Base-by-base conservation (phyloP, 2,113 vertebrate species). In the Alethe diademata region DNA sequence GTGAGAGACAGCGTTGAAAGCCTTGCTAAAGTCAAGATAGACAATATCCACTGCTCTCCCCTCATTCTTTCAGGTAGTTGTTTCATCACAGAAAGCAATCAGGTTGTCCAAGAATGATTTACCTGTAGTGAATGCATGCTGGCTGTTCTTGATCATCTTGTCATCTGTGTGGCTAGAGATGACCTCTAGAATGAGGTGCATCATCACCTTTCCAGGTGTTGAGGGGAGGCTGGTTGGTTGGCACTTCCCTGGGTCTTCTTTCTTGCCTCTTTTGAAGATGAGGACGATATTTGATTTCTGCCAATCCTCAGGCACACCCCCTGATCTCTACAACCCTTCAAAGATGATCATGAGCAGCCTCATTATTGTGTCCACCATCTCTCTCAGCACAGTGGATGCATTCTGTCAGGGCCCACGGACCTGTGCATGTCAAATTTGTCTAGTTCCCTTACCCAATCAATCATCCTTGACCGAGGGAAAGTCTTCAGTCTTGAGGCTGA, bases 391-490 rank as follows among this genome's bases (percentile, higher is more conserved):
- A 9, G 15, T 51, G 43, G 33, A 14, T 73, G 22, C 17, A 35
- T 15, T 29, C 29, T 11, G 2, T 61, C 2, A 1, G 45, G 25
- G 54, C 12, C 40, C n/a, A 19, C 1, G 1, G 28, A 47, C 20
- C 9, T 26, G 16, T 35, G 25, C 8, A 12, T 6, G 5, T 26
- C 40, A 47, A 26, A 29, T 61, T 67, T 69, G 1, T 15, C 47
- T 31, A 26, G 12, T 31, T 69, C 29, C 42, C n/a, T 26, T 26
- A 31, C 8, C 14, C 29, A 26, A 3, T 23, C 29, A 26, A 3
- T 23, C 0, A 0, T 61, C n/a, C 62, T 48, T 56, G 35, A 69
- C 29, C 0, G 2, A 69, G 47, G 11, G 25, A 31, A 54, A 69
- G 14, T 42, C 25, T 75, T 75, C 47, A 50, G 29, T 54, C 18